Percentiles rank a stretch among this genome's conserved stretches.
These are phyloP conservation scores for Clistopyga incitator DNA, from an alignment of 2,888 invertebrate species.

Conservation along the genomic window DNA sequence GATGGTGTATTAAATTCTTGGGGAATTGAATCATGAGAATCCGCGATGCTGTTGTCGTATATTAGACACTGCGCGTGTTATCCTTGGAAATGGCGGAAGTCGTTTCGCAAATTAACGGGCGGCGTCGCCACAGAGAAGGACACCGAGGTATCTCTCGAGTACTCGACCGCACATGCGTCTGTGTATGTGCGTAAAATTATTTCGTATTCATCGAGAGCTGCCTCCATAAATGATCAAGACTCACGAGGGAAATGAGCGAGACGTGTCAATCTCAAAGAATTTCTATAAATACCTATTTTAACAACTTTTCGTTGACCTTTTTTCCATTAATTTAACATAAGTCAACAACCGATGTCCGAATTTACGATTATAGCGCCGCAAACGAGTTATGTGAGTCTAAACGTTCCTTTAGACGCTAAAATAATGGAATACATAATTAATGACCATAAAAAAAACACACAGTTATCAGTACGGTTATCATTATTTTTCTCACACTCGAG, in stretches of 20 bases:
- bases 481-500: background rate
- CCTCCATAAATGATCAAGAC: conserved; percentile 32
- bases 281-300: background rate
- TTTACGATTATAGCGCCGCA: background rate
- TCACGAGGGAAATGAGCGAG: conserved; percentile 8
- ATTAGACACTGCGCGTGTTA: conserved; percentile 46
- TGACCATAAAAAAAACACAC: background rate
- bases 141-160: conserved; percentile 37
- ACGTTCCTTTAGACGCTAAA: background rate
- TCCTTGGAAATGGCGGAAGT: conserved; percentile 67
- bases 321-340: background rate
- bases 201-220: conserved; percentile 58
- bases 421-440: background rate
- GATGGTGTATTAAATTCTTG: conserved; percentile 2
- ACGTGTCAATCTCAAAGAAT: conserved; percentile 27
- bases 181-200: conserved; percentile 18
- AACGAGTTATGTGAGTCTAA: background rate
- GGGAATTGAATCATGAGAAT: conserved; percentile 30
- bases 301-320: conserved; percentile 31
- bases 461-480: background rate
- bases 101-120: conserved; percentile 60
- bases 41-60: conserved; percentile 41
- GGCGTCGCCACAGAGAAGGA: conserved; percentile 47
- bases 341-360: background rate
- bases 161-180: conserved; percentile 4